Conservation (phyloP, 2,888 invertebrate genomes). For the Seira sanloemensis region DNA sequence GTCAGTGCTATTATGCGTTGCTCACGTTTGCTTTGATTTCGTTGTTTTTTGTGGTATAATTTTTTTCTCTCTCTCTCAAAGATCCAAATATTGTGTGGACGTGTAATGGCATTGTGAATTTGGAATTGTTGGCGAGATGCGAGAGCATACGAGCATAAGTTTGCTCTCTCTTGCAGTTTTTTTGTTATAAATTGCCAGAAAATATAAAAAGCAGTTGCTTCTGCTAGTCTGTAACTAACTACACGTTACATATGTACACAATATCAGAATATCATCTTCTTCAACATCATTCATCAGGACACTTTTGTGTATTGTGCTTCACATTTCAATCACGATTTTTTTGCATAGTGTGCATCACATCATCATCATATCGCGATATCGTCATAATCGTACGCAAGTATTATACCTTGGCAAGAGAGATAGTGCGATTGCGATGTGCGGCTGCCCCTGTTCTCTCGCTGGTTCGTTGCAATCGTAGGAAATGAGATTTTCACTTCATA, state of each 20-base stretch:
- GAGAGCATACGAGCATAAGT: not conserved
- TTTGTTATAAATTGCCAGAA: not conserved
- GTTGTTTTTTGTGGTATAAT: slow-evolving; percentile 43
- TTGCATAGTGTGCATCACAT: slow-evolving; percentile 38
- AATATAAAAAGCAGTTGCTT: not conserved
- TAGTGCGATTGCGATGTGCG: not conserved
- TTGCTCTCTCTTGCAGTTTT: slow-evolving; percentile 4
- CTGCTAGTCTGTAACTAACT: slow-evolving; percentile 12
- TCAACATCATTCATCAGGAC: slow-evolving; percentile 50
- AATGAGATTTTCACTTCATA: slow-evolving; percentile 56
- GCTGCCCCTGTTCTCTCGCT: slow-evolving; percentile 3
- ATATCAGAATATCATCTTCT: slow-evolving; percentile 41
- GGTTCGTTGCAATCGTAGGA: slow-evolving; percentile 22
- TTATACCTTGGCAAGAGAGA: not conserved
- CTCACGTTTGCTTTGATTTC: slow-evolving; percentile 47
- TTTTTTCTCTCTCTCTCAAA: no score
- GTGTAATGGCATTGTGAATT: not conserved
- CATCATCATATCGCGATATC: no score
- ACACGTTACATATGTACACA: slow-evolving; percentile 1
- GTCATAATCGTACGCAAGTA: no score
- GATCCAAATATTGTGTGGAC: no score
- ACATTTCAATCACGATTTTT: slow-evolving; percentile 63
- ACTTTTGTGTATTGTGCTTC: slow-evolving; percentile 53
- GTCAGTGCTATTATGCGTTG: slow-evolving; percentile 36
- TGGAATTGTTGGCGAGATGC: not conserved